Percentiles rank a stretch among this genome's conserved stretches.
These are phyloP conservation scores for Poecilia velifera DNA, from an alignment of 2,797 vertebrate genomes.

Conservation along the genomic window DNA sequence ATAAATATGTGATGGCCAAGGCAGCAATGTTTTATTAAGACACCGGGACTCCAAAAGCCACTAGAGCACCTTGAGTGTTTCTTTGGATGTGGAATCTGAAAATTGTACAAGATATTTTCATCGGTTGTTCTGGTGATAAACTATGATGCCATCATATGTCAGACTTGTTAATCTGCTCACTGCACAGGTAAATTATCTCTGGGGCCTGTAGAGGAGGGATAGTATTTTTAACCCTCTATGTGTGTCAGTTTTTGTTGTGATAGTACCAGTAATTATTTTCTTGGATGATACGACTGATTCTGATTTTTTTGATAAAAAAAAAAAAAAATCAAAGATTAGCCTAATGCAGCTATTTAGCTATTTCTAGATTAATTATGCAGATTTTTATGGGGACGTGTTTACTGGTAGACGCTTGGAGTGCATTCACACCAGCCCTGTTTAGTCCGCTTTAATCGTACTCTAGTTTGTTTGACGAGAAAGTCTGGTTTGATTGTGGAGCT, in stretches of 20 bases:
- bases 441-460: neutral
- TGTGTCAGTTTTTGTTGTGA: neutral
- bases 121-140: neutral
- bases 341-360: neutral
- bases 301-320: neutral
- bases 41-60: neutral
- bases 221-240: neutral
- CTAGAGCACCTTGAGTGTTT: neutral
- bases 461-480: neutral
- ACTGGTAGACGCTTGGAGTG: neutral
- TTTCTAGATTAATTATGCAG: neutral
- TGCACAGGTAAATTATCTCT: neutral
- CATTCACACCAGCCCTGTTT: neutral
- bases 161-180: neutral
- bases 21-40: slow-evolving; percentile 7
- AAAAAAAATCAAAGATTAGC: neutral
- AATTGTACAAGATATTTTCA: neutral
- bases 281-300: neutral
- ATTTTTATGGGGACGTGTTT: neutral
- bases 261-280: neutral
- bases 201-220: neutral
- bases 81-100: neutral
- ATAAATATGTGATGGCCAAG: slow-evolving; percentile 21
- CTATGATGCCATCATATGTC: neutral
- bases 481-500: neutral